Base-by-base conservation (phyloP, 1,140 invertebrate species). In the Physella acuta region DNA sequence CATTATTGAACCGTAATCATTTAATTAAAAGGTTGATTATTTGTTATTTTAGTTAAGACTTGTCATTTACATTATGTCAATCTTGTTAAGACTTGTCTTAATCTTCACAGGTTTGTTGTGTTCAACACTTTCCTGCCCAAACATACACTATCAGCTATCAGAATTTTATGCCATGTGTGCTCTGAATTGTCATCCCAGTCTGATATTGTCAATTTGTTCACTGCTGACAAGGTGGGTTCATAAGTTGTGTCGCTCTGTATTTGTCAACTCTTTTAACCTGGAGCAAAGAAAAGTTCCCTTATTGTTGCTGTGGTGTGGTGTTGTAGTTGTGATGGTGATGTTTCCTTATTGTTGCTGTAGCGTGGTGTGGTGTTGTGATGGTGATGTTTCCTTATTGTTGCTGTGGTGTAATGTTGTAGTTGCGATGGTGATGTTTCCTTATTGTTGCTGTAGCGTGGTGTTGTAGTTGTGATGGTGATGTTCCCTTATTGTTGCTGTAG, bases 181-280 rank as follows among this genome's bases (percentile, higher is more conserved):
- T 85, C 84, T 64, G 88, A 90, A 53, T 89, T 91, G 0, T 86
- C 88, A 33, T 88, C 90, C 5, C 91, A 91, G 65, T 87, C 87
- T 3, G 90, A 92, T 71, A 84, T 94, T 0, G 85, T 93, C 2
- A 90, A 89, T 36, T 88, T 92, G 20, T 90, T 93, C 68, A 90
- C 89, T 0, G 87, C 87, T 1, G 88, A 89, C 16, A 82, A 88
- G 68, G 81, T 84, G 30, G 71, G 72, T 62, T 44, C 8, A 44
- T 20, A n/a, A n/a, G n/a, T n/a, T n/a, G n/a, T n/a, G n/a, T n/a
- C n/a, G n/a, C n/a, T n/a, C n/a, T n/a, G n/a, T n/a, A n/a, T n/a
- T n/a, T n/a, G n/a, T n/a, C n/a, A n/a, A n/a, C n/a, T n/a, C n/a
- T n/a, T n/a, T n/a, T n/a, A n/a, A n/a, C n/a, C n/a, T n/a, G n/a